A percentile compares a stretch with the other conserved stretches of the same genome.
phyloP scores from a whole-genome alignment of 2,797 vertebrate species.

The Ambastaia sidthimunki region DNA sequence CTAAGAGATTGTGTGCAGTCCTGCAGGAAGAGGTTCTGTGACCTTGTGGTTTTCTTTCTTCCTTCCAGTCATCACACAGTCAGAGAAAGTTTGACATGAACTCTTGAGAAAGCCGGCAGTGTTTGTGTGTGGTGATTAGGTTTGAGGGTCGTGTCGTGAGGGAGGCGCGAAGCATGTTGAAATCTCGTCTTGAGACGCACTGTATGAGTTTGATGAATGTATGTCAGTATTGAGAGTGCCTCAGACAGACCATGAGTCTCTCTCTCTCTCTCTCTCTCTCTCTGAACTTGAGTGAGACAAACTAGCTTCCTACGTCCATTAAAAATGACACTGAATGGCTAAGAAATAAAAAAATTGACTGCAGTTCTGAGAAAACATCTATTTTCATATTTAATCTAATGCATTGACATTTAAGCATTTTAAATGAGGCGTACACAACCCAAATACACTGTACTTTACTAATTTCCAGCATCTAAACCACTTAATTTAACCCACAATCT shows the following conservation, averaged over 20 bases:
- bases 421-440: too few species aligned
- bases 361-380: not conserved
- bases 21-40: slow-evolving; percentile 45
- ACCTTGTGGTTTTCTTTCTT: slow-evolving; percentile 47
- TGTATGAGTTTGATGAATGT: slow-evolving; percentile 56
- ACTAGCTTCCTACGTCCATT: too few species aligned
- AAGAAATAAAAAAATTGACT: too few species aligned
- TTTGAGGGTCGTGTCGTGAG: not conserved
- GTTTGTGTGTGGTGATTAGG: not conserved
- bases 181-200: slow-evolving; percentile 56
- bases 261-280: slow-evolving; percentile 37
- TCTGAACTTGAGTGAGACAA: not conserved
- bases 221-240: slow-evolving; percentile 53
- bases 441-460: slow-evolving; percentile 18
- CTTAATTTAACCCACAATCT: not conserved
- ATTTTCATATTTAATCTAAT: slow-evolving; percentile 2
- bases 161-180: not conserved
- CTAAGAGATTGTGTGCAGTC: slow-evolving; percentile 31
- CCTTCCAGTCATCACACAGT: not conserved
- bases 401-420: not conserved
- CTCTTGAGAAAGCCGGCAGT: not conserved
- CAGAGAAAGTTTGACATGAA: not conserved
- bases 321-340: too few species aligned
- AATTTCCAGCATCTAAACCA: not conserved
- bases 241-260: slow-evolving; percentile 32